These are phyloP conservation scores for Lymantria monacha DNA, from an alignment of 2,888 invertebrate genomes.

Conservation along the genomic window DNA sequence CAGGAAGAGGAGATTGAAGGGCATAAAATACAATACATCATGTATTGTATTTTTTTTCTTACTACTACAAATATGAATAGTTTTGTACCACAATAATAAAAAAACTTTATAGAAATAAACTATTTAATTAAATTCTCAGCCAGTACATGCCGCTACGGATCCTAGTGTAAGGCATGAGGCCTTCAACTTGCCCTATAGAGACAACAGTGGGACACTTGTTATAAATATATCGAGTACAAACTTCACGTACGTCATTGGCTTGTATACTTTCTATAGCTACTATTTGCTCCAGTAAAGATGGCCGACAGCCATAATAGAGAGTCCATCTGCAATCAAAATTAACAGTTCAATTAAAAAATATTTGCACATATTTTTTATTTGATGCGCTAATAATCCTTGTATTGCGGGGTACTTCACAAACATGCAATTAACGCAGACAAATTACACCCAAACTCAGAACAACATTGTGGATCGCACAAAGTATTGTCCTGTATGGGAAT, in stretches of 20 bases:
- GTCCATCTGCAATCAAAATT: conserved; percentile 75
- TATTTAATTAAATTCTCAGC: conserved; percentile 67
- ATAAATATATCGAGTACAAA: conserved; percentile 93
- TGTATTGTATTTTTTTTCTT: too few relatives aligned
- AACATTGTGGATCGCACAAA: too few relatives aligned
- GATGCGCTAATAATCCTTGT: too few relatives aligned
- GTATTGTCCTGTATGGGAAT: too few relatives aligned
- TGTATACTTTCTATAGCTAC: conserved; percentile 91
- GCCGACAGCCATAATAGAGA: conserved; percentile 93
- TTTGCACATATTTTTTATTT: neutral
- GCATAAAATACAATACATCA: too few relatives aligned
- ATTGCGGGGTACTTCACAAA: too few relatives aligned
- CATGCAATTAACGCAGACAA: too few relatives aligned
- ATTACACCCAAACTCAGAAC: too few relatives aligned
- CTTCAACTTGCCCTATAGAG: conserved; percentile 94
- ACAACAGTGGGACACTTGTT: conserved; percentile 95
- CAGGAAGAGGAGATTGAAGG: too few relatives aligned
- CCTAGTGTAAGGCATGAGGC: conserved; percentile 90
- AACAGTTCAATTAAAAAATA: neutral
- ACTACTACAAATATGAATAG: too few relatives aligned
- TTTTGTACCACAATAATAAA: too few relatives aligned
- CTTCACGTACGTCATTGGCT: conserved; percentile 87
- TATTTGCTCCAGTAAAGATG: conserved; percentile 93
- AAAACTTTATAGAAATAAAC: neutral
- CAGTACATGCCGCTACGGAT: conserved; percentile 92